Conservation (phyloP, 1,140 invertebrate genomes). For the Ostrea edulis region DNA sequence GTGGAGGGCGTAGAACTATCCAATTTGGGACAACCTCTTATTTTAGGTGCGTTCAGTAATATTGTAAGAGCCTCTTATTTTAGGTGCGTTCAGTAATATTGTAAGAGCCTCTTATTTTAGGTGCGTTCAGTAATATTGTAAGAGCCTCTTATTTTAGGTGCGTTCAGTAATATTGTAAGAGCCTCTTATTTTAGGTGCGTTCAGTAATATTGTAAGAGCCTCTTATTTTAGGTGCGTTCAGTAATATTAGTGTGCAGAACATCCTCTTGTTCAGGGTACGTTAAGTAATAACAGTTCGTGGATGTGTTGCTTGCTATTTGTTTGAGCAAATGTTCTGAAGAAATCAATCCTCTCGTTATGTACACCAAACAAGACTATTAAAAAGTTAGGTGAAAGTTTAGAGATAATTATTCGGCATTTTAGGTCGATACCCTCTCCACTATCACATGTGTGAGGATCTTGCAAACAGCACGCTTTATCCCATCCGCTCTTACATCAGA, state of each 20-base stretch:
- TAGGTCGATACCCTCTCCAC: slow-evolving; percentile 66
- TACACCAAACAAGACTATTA: no score
- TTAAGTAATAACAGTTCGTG: not conserved
- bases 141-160: not conserved
- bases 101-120: slow-evolving; percentile 59
- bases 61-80: not conserved
- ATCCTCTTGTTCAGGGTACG: not conserved
- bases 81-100: not conserved
- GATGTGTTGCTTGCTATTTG: no score
- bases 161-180: slow-evolving; percentile 55
- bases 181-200: slow-evolving; percentile 50
- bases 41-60: slow-evolving; percentile 44
- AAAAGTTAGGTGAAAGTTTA: not conserved
- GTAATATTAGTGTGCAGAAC: not conserved
- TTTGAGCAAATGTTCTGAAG: no score
- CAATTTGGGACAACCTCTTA: slow-evolving; percentile 62
- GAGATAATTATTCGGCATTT: not conserved
- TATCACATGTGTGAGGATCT: slow-evolving; percentile 66
- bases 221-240: not conserved
- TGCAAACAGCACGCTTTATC: slow-evolving; percentile 33
- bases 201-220: not conserved
- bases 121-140: slow-evolving; percentile 28
- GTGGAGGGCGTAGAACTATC: slow-evolving; percentile 65
- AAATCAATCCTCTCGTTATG: no score
- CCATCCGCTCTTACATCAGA: slow-evolving; percentile 44